phyloP scores from a whole-genome alignment of 2,797 vertebrate genomes.

The Tamandua tetradactyla region DNA sequence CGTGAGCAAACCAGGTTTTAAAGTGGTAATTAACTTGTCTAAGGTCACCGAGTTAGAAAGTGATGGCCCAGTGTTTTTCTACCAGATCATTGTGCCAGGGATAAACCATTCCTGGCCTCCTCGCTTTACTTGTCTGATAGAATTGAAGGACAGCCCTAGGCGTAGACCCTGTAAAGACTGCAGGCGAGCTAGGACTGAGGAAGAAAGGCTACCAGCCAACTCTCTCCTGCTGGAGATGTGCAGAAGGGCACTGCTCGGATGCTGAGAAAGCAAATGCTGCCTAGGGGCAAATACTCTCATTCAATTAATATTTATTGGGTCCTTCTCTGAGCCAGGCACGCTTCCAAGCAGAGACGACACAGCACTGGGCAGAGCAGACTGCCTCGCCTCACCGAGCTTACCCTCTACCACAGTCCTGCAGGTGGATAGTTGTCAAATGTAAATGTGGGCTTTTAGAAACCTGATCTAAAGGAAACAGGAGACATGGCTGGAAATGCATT shows the following conservation, averaged over 20 bases:
- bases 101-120: neutral
- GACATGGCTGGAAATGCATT: neutral
- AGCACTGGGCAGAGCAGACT: neutral
- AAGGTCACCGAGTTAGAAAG: neutral
- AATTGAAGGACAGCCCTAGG: neutral
- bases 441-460: neutral
- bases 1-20: neutral
- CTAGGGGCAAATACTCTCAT: neutral
- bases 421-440: neutral
- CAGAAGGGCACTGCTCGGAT: too few relatives aligned
- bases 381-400: neutral
- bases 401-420: neutral
- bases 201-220: neutral
- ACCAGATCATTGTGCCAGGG: neutral
- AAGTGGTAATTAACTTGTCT: neutral
- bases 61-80: neutral
- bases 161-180: neutral
- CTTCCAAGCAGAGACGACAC: neutral
- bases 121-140: neutral
- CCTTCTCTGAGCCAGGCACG: neutral
- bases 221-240: neutral
- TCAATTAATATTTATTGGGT: neutral
- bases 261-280: neutral
- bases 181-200: neutral
- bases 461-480: neutral